phyloP scores from a whole-genome alignment of 2,113 vertebrate genomes.

The Montifringilla adamsi region DNA sequence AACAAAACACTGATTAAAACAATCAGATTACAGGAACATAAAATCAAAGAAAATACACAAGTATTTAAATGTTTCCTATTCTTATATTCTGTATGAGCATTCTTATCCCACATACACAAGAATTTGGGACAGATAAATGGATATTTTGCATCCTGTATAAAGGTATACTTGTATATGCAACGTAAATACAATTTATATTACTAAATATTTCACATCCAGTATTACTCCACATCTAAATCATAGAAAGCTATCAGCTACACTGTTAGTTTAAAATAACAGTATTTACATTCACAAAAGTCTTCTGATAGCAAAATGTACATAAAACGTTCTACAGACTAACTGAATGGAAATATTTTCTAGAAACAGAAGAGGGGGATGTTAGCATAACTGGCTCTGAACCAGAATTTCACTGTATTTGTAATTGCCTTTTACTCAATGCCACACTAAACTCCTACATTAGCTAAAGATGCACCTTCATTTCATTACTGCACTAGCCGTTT shows the following conservation, averaged over 20 bases:
- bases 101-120: background rate
- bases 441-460: slow-evolving; percentile 47
- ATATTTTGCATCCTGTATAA: background rate
- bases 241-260: background rate
- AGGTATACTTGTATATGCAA: background rate
- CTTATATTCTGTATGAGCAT: background rate
- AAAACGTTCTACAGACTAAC: slow-evolving; percentile 39
- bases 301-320: background rate
- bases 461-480: slow-evolving; percentile 47
- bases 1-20: background rate
- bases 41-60: background rate
- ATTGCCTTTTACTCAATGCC: slow-evolving; percentile 53
- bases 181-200: background rate
- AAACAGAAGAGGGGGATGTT: slow-evolving; percentile 58
- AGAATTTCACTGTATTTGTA: slow-evolving; percentile 59
- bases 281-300: background rate
- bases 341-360: slow-evolving; percentile 51
- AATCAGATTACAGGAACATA: background rate
- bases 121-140: background rate
- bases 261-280: slow-evolving; percentile 26
- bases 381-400: slow-evolving; percentile 53
- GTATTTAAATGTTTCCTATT: background rate
- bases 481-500: slow-evolving; percentile 25
- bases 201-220: background rate
- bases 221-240: background rate